phyloP scores from a whole-genome alignment of 2,113 vertebrate species.

The Catharus minimus region DNA sequence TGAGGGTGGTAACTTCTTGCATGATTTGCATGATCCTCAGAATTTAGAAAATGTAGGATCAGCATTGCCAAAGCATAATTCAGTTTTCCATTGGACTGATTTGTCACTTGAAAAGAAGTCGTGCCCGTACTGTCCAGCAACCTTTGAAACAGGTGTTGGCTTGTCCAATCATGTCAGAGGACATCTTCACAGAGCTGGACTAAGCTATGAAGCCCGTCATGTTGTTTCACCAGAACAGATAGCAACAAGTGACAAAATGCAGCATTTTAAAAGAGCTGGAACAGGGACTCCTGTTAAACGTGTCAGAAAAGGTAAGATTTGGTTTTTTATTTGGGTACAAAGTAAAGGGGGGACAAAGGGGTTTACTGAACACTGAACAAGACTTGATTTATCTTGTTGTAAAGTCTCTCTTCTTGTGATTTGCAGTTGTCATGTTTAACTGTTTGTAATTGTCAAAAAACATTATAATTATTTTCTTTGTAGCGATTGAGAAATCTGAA shows the following conservation, averaged over 20 bases:
- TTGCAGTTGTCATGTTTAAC: neutral
- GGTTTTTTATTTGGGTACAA: neutral
- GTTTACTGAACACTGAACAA: neutral
- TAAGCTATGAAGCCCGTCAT: slow-evolving; percentile 92
- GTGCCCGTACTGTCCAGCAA: slow-evolving; percentile 91
- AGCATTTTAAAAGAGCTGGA: slow-evolving; percentile 85
- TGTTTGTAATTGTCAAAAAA: neutral
- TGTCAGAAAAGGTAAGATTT: slow-evolving; percentile 86
- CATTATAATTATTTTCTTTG: slow-evolving; percentile 61
- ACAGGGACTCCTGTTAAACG: slow-evolving; percentile 80
- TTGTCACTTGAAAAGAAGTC: slow-evolving; percentile 84
- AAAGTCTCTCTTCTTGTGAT: neutral
- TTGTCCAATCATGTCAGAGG: slow-evolving; percentile 93
- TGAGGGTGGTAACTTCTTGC: slow-evolving; percentile 74
- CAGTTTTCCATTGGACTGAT: slow-evolving; percentile 84
- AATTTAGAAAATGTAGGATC: slow-evolving; percentile 78
- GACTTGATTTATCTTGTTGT: neutral
- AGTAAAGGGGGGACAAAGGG: neutral
- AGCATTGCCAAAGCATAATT: slow-evolving; percentile 77
- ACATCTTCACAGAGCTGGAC: slow-evolving; percentile 90
- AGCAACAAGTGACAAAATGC: slow-evolving; percentile 87
- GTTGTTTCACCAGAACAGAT: slow-evolving; percentile 93
- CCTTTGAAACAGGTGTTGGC: slow-evolving; percentile 92
- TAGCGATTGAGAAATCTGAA: slow-evolving; percentile 87
- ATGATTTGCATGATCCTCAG: slow-evolving; percentile 80